Evolutionary conservation across 2,888 invertebrate genomes (phyloP).

Genomic region (Caenorhabditis sp.): DNA sequence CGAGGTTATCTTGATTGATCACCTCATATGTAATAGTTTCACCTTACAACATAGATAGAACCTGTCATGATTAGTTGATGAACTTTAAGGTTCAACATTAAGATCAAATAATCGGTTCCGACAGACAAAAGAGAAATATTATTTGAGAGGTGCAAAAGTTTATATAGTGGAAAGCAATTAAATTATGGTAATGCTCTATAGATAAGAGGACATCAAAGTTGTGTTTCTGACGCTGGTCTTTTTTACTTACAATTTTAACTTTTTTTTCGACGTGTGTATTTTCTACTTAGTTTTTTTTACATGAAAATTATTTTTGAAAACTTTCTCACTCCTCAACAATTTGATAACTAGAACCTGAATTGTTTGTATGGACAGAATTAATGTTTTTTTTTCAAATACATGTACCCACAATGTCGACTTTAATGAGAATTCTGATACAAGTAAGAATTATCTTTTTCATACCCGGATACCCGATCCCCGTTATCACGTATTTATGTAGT

Average conservation of each 20-base stretch:
- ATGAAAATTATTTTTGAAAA: no score
- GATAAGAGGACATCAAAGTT: slow-evolving; percentile 4
- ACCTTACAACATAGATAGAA: neutral
- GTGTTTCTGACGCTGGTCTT: neutral
- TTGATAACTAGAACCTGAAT: no score
- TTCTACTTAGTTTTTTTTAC: neutral
- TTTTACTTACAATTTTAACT: neutral
- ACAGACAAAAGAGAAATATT: neutral
- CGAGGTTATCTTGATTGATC: neutral
- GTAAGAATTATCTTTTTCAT: no score
- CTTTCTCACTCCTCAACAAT: no score
- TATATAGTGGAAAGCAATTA: slow-evolving; percentile 1
- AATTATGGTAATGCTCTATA: slow-evolving; percentile 14
- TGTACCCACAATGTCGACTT: no score
- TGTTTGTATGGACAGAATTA: no score
- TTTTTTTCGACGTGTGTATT: neutral
- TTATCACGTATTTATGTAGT: no score
- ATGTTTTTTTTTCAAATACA: no score
- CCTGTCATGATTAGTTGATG: neutral
- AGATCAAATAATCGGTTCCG: neutral
- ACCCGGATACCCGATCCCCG: no score
- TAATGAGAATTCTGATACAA: no score
- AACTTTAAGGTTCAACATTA: neutral
- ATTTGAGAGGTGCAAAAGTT: neutral
- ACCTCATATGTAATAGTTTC: neutral